phyloP scores from a whole-genome alignment of 2,888 invertebrate species.

The Eupithecia exiguata region DNA sequence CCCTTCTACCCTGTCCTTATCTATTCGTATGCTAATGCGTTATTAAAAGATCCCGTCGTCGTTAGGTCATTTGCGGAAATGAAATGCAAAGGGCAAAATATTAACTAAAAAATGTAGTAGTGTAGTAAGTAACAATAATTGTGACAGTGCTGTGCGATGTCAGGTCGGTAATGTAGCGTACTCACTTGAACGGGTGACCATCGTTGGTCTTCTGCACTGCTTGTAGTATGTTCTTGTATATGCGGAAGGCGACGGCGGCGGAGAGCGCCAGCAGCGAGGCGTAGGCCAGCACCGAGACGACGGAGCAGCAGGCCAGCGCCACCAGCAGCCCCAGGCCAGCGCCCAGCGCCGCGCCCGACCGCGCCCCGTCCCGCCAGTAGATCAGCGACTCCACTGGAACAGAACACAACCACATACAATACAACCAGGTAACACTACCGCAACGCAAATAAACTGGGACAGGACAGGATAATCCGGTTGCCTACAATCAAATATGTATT shows the following conservation, averaged over 20 bases:
- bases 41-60: too few species aligned
- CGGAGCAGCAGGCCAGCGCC: constrained; percentile 96
- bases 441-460: background rate
- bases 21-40: too few species aligned
- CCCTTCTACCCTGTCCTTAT: too few species aligned
- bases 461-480: background rate
- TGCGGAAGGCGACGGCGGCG: constrained; percentile 96
- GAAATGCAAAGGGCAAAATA: too few species aligned
- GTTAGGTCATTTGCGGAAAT: too few species aligned
- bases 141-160: too few species aligned
- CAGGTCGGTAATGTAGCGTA: too few species aligned
- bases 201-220: constrained; percentile 98
- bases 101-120: too few species aligned
- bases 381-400: constrained; percentile 96
- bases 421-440: background rate
- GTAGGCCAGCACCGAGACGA: constrained; percentile 98
- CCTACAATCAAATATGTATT: background rate
- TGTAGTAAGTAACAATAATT: too few species aligned
- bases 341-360: constrained; percentile 96
- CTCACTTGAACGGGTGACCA: constrained; percentile 99
- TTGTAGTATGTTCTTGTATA: constrained; percentile 97
- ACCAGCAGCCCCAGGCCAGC: constrained; percentile 94
- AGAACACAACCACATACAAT: background rate
- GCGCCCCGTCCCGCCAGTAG: constrained; percentile 98
- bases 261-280: constrained; percentile 92